Evolutionary conservation across 2,888 invertebrate species (phyloP).

Genomic region (Flexamia atlantica): DNA sequence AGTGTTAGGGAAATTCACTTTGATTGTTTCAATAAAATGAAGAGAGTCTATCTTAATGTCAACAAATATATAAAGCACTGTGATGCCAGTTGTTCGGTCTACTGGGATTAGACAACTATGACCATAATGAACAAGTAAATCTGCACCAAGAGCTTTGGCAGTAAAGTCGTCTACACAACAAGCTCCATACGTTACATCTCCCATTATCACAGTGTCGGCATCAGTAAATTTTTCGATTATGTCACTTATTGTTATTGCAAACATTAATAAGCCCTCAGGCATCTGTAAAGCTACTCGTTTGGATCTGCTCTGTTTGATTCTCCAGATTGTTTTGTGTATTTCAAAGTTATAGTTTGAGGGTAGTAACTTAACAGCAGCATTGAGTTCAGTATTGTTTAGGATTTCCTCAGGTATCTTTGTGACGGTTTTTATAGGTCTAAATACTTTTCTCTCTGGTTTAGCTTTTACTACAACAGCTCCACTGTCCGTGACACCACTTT

Average conservation of each 20-base stretch:
- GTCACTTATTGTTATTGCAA: conserved; percentile 94
- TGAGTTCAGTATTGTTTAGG: conserved; percentile 84
- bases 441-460: conserved; percentile 88
- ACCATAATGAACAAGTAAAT: conserved; percentile 97
- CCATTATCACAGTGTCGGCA: conserved; percentile 97
- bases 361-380: conserved; percentile 84
- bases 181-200: conserved; percentile 99
- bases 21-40: conserved; percentile 95
- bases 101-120: conserved; percentile 97
- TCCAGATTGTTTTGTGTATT: conserved; percentile 98
- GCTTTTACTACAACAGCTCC: conserved; percentile 83
- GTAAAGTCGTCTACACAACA: conserved; percentile 99
- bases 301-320: conserved; percentile 89
- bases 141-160: conserved; percentile 92
- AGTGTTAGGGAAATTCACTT: conserved; percentile 82
- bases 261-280: conserved; percentile 97
- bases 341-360: conserved; percentile 99
- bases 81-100: conserved; percentile 89
- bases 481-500: conserved; percentile 50
- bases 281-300: conserved; percentile 96
- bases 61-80: conserved; percentile 98
- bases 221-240: conserved; percentile 93
- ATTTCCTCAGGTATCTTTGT: conserved; percentile 91
- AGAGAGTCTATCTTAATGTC: conserved; percentile 97
- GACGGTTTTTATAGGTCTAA: conserved; percentile 82